These are phyloP conservation scores for Stegastes partitus DNA, from an alignment of 2,113 vertebrate genomes.

Conservation along the genomic window DNA sequence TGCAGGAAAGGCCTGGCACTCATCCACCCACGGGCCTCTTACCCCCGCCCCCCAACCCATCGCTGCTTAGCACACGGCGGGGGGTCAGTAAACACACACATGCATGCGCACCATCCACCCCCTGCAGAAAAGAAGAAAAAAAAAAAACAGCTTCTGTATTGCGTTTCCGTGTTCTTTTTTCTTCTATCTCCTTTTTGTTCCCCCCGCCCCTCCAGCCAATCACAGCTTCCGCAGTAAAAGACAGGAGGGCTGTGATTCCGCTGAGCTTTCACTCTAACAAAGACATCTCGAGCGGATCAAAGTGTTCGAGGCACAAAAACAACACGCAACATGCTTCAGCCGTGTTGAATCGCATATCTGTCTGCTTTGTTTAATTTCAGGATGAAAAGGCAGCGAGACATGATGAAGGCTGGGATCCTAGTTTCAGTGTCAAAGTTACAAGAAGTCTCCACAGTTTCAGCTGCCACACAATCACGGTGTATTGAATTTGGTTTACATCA, in stretches of 20 bases:
- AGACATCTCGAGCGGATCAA: constrained; percentile 55
- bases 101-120: constrained; percentile 42
- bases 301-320: constrained; percentile 16
- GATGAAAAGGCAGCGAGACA: neutral
- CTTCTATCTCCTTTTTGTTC: constrained; percentile 32
- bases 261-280: constrained; percentile 58
- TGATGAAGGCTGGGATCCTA: no score
- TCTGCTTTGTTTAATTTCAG: constrained; percentile 20
- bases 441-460: no score
- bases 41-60: constrained; percentile 53
- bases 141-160: constrained; percentile 67
- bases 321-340: constrained; percentile 9
- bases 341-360: neutral
- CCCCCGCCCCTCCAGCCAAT: constrained; percentile 47
- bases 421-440: no score
- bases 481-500: no score
- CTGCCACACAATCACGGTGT: no score
- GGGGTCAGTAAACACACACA: constrained; percentile 55
- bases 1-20: constrained; percentile 70
- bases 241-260: constrained; percentile 34
- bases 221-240: constrained; percentile 16
- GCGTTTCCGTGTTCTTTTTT: constrained; percentile 57
- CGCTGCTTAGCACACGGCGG: constrained; percentile 68
- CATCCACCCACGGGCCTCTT: constrained; percentile 65
- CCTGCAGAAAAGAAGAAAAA: no score